A percentile compares a stretch with the other conserved stretches of the same genome.
Evolutionary conservation across 2,888 invertebrate species (phyloP).

Genomic region (Sthenelais limicola): DNA sequence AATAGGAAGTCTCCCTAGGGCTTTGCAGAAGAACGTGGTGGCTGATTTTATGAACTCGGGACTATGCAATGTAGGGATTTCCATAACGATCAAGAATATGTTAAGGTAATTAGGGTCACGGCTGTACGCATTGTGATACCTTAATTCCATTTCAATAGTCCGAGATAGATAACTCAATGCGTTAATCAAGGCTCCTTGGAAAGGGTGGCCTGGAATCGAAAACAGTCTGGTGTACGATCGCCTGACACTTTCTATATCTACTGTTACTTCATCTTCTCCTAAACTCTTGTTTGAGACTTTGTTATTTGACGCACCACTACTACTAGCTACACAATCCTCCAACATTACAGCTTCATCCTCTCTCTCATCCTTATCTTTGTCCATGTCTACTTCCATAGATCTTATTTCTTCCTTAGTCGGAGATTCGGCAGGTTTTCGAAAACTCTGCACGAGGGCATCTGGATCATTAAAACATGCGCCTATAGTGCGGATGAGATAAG

Average conservation of each 20-base stretch:
- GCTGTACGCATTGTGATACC: constrained; percentile 74
- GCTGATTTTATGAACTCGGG: constrained; percentile 88
- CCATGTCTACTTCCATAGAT: constrained; percentile 83
- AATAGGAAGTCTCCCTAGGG: constrained; percentile 82
- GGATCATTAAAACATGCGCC: constrained; percentile 83
- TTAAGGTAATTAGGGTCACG: constrained; percentile 75
- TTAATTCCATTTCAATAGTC: constrained; percentile 81
- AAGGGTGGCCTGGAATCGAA: constrained; percentile 72
- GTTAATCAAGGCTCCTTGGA: constrained; percentile 81
- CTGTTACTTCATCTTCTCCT: constrained; percentile 54
- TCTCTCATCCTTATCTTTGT: constrained; percentile 85
- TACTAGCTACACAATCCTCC: constrained; percentile 17
- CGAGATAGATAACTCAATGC: constrained; percentile 83
- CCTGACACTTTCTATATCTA: constrained; percentile 76
- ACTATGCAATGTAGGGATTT: constrained; percentile 78
- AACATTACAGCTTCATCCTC: constrained; percentile 50
- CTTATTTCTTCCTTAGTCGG: constrained; percentile 80
- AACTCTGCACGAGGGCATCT: constrained; percentile 82
- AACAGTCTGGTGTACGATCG: constrained; percentile 79
- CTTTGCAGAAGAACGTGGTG: constrained; percentile 81
- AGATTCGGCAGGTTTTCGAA: constrained; percentile 70
- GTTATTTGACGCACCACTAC: background rate
- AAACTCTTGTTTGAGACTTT: background rate
- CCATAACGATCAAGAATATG: constrained; percentile 83
- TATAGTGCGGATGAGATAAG: constrained; percentile 82